Evolutionary conservation across 2,888 invertebrate genomes (phyloP).

Genomic region (Selenia dentaria): DNA sequence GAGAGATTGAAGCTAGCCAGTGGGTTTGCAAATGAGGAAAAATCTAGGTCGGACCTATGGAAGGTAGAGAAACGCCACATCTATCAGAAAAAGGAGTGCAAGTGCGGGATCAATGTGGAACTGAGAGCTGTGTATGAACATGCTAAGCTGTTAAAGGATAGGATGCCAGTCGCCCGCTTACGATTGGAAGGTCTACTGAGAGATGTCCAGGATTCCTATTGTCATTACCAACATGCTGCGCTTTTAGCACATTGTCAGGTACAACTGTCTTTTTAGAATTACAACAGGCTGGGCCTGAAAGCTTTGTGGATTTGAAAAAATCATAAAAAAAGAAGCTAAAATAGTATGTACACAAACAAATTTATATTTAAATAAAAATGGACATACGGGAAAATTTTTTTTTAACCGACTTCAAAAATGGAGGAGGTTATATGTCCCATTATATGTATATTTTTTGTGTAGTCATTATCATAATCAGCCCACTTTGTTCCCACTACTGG

Average conservation of each 20-base stretch:
- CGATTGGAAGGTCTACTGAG: slow-evolving; percentile 57
- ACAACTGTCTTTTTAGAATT: too few relatives aligned
- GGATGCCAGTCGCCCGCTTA: slow-evolving; percentile 60
- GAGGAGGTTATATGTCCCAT: too few relatives aligned
- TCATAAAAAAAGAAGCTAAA: too few relatives aligned
- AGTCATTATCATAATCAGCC: too few relatives aligned
- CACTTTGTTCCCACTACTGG: too few relatives aligned
- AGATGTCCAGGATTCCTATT: slow-evolving; percentile 70
- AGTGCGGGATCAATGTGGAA: slow-evolving; percentile 53
- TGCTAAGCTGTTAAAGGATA: slow-evolving; percentile 60
- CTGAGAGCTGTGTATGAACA: slow-evolving; percentile 56
- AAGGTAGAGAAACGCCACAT: slow-evolving; percentile 54
- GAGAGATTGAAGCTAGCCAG: slow-evolving; percentile 52
- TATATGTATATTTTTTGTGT: too few relatives aligned
- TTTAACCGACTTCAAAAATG: too few relatives aligned
- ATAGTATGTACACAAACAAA: too few relatives aligned
- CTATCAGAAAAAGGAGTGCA: slow-evolving; percentile 49
- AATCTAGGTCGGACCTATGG: slow-evolving; percentile 57
- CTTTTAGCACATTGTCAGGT: slow-evolving; percentile 71
- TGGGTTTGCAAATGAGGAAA: slow-evolving; percentile 60
- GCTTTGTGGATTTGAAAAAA: too few relatives aligned
- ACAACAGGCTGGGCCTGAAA: too few relatives aligned
- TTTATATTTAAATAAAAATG: too few relatives aligned
- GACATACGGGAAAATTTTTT: too few relatives aligned
- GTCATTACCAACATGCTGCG: slow-evolving; percentile 69